Base-by-base conservation (phyloP, 1,140 invertebrate species). In the Leguminivora glycinivorella region DNA sequence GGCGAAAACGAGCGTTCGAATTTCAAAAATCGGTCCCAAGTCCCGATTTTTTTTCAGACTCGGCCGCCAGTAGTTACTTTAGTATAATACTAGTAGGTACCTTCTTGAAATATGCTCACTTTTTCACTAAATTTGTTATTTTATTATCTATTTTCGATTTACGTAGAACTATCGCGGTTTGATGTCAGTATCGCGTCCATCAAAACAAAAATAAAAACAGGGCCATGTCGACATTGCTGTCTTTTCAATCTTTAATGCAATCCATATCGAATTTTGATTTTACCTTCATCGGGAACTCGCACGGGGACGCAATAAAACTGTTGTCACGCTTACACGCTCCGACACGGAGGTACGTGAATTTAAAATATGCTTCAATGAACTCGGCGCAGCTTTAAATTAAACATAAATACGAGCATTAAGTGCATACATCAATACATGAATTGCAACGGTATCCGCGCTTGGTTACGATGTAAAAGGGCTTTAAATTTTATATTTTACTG, bases 381-480 rank as follows among this genome's bases (percentile, higher is more conserved):
- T 52, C 19, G 19, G 5, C 2, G 19, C 47, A n/a, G 47, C 22
- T 52, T 19, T 22, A 9, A 52, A 52, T 52, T 52, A 52, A 52
- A 52, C 47, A 52, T 47, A 47, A 47, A 47, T 47, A 47, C 43
- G 43, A 12, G 43, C 43, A 47, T 52, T 52, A 52, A 52, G 47
- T 52, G 47, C 47, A 52, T 52, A 43, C n/a, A n/a, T n/a, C n/a
- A n/a, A n/a, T n/a, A 38, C 47, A 52, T 22, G 47, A 52, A 52
- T 22, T 19, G 22, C 47, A 52, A 52, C 47, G n/a, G 47, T 19
- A 19, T 22, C 19, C 47, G 9, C 47, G 43, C 17, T 19, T 10
- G 47, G 19, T 1, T 22, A 47, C n/a, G 43, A 47, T 38, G 17
- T 43, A 10, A 43, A n/a, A 52, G 47, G 7, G 19, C 19, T 52